A percentile compares a stretch with the other conserved stretches of the same genome.
Evolutionary conservation across 2,888 invertebrate species (phyloP).

Genomic region (Elegia similella): DNA sequence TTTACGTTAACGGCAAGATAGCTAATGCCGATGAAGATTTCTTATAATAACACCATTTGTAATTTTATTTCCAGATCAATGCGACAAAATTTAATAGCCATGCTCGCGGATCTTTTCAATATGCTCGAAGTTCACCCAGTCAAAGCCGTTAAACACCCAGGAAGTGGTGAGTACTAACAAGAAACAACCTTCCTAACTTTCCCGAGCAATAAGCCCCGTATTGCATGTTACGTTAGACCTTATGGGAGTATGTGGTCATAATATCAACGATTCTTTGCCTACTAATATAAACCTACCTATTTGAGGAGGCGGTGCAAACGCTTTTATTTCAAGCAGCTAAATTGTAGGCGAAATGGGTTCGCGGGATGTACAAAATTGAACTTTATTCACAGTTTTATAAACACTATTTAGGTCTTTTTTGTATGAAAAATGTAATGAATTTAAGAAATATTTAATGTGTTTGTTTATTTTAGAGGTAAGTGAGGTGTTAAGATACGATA

Average conservation of each 20-base stretch:
- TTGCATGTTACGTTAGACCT: constrained; percentile 64
- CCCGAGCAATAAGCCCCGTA: constrained; percentile 33
- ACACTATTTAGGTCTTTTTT: background rate
- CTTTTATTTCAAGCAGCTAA: constrained; percentile 38
- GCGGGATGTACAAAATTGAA: constrained; percentile 19
- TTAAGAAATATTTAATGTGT: background rate
- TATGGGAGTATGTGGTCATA: constrained; percentile 81
- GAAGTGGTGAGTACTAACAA: constrained; percentile 75
- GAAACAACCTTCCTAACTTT: constrained; percentile 20
- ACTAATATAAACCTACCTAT: constrained; percentile 45
- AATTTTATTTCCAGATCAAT: constrained; percentile 85
- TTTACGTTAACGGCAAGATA: no score
- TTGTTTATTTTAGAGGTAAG: constrained; percentile 39
- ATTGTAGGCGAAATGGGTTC: constrained; percentile 17
- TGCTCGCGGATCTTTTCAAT: constrained; percentile 96
- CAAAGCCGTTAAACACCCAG: constrained; percentile 92
- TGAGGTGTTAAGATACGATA: constrained; percentile 33
- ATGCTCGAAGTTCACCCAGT: constrained; percentile 96
- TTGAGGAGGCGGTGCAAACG: constrained; percentile 42
- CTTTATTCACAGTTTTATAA: background rate
- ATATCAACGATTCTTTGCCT: constrained; percentile 70
- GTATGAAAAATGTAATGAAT: constrained; percentile 3
- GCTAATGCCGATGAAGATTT: no score
- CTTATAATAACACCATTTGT: background rate
- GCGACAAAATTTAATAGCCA: constrained; percentile 94